Conservation (phyloP, 1,140 invertebrate species). For the Lasaia peninsularis region DNA sequence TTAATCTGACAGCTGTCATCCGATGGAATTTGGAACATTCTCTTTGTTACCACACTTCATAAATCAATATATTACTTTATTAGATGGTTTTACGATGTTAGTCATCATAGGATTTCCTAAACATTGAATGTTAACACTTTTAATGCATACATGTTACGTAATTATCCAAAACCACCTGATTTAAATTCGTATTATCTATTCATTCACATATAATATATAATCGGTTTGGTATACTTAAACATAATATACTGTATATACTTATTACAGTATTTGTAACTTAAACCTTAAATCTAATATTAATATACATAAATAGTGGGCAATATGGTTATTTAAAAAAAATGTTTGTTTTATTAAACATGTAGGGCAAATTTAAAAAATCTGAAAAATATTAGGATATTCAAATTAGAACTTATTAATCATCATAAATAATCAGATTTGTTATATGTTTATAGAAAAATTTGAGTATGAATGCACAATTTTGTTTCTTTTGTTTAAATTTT, state of each 20-base stretch:
- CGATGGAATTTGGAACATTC: neutral
- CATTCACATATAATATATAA: neutral
- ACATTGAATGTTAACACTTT: slow-evolving; percentile 3
- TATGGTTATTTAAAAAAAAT: too few species aligned
- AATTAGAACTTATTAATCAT: too few species aligned
- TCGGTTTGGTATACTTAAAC: neutral
- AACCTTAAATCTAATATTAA: too few species aligned
- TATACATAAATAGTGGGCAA: too few species aligned
- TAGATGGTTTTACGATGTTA: neutral
- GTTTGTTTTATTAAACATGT: too few species aligned
- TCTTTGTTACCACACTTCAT: neutral
- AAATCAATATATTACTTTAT: neutral
- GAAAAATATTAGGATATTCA: too few species aligned
- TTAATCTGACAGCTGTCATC: too few species aligned
- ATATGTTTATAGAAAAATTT: too few species aligned
- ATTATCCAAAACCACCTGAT: neutral
- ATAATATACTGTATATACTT: neutral
- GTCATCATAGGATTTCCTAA: neutral
- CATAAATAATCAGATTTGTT: too few species aligned
- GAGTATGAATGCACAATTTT: too few species aligned
- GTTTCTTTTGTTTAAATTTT: too few species aligned
- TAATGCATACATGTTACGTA: neutral
- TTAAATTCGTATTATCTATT: neutral
- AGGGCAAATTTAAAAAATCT: too few species aligned
- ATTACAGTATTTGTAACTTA: neutral